These are phyloP conservation scores for Notechis scutatus DNA, from an alignment of 2,113 vertebrate genomes.

Conservation along the genomic window DNA sequence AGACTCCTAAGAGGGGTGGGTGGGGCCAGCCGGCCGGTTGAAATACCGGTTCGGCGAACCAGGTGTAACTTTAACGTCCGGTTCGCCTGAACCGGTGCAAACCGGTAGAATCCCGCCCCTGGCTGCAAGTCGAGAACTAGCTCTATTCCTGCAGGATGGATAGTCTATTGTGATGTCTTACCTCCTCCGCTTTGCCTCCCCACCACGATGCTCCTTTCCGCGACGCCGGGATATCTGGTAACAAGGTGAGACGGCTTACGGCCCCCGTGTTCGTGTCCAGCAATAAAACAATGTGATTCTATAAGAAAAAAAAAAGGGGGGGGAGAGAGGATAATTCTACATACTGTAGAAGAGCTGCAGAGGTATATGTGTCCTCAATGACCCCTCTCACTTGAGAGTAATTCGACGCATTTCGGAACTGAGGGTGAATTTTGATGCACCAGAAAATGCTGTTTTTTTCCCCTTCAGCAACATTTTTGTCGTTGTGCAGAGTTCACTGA, in stretches of 20 bases:
- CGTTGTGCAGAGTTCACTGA: not conserved
- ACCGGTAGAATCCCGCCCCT: too few relatives aligned
- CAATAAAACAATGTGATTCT: conserved; percentile 87
- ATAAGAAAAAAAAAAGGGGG: conserved; percentile 26
- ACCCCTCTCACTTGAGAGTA: not conserved
- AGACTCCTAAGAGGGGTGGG: too few relatives aligned
- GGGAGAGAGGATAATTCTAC: not conserved
- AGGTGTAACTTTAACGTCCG: too few relatives aligned
- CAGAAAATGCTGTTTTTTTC: not conserved
- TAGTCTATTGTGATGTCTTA: conserved; percentile 50
- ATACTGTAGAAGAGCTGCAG: not conserved
- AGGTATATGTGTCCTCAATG: not conserved
- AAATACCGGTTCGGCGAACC: too few relatives aligned
- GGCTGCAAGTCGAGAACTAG: not conserved
- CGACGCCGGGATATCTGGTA: conserved; percentile 63
- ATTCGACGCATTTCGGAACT: not conserved
- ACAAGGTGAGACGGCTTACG: conserved; percentile 76
- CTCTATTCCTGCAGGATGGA: too few relatives aligned
- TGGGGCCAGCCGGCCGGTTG: too few relatives aligned
- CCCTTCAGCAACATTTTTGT: not conserved
- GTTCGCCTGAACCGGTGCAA: too few relatives aligned
- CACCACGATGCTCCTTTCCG: conserved; percentile 80
- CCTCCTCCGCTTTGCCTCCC: conserved; percentile 78
- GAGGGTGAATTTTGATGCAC: not conserved
- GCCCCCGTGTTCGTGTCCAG: conserved; percentile 78